These are phyloP conservation scores for Phasianus colchicus DNA, from an alignment of 2,113 vertebrate genomes.

Conservation along the genomic window DNA sequence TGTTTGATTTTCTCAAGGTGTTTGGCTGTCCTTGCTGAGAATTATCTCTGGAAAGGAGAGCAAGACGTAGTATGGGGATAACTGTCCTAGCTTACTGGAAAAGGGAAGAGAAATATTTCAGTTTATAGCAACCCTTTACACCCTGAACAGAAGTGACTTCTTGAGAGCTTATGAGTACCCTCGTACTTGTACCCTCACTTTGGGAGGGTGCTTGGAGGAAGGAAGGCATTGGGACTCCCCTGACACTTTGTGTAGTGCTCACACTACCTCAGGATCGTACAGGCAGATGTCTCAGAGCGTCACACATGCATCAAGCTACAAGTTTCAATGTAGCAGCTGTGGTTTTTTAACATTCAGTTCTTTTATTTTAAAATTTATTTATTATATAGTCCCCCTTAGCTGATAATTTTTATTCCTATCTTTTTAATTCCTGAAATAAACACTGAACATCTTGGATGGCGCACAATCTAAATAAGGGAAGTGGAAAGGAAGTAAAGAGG, in stretches of 20 bases:
- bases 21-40: constrained; percentile 28
- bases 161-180: background rate
- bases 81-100: background rate
- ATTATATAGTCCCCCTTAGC: background rate
- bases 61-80: background rate
- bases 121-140: background rate
- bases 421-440: background rate
- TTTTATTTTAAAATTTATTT: background rate
- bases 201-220: background rate
- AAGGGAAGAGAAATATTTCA: background rate
- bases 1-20: constrained; percentile 15
- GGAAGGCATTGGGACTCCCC: background rate
- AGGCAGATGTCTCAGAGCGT: background rate
- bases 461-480: background rate
- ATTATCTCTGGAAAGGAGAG: background rate
- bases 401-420: background rate
- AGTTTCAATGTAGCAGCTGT: background rate
- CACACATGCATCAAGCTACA: background rate
- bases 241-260: background rate
- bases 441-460: background rate
- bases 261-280: background rate
- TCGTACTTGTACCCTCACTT: background rate
- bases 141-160: background rate
- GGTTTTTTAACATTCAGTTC: background rate
- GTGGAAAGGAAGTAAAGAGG: background rate